Evolutionary conservation across 2,888 invertebrate genomes (phyloP), one percentile per base, ranked within the genome.

Genomic region (Mellilla xanthometata): DNA sequence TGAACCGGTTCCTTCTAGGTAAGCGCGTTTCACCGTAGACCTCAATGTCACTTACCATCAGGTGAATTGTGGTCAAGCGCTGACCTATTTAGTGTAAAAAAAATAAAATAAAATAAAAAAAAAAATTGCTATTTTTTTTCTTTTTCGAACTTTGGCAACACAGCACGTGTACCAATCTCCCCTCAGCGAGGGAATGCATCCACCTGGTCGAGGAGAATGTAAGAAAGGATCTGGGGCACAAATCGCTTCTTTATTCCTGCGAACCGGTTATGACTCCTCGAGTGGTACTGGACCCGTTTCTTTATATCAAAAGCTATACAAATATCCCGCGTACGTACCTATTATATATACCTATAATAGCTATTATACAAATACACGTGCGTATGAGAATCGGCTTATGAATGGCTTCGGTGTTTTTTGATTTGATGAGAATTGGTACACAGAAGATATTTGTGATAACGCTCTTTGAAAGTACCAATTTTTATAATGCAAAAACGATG

Each of bases 211-310:
- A 39, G 45, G 54, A 45, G 39, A 46, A 56, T 63, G 56, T 62
- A 72, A 62, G 57, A 72, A 69, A 65, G 61, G 74, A 87, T 85
- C 80, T 87, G 84, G 87, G 87, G 87, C 87, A 85, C 85, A 84
- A 82, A 74, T 84, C 81, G 72, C 77, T 72, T 60, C 68, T 72
- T 68, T 62, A 65, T 69, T 60, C 60, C 60, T 61, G 61, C 56
- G 61, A 58, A 74, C 76, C 68, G 24, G 24, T 24, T 24, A 1
- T 24, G 24, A 8, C n/a, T n/a, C n/a, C n/a, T n/a, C n/a, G n/a
- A n/a, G n/a, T n/a, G n/a, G n/a, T n/a, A 24, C 7, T 24, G 24
- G 8, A 24, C 24, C 8, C 8, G 24, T 24, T 24, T 24, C 24
- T 24, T 24, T 24, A 24, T n/a, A 8, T n/a, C n/a, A 2, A 7